Conservation (phyloP, 2,113 vertebrate species). For the Ptychochromis oligacanthus region DNA sequence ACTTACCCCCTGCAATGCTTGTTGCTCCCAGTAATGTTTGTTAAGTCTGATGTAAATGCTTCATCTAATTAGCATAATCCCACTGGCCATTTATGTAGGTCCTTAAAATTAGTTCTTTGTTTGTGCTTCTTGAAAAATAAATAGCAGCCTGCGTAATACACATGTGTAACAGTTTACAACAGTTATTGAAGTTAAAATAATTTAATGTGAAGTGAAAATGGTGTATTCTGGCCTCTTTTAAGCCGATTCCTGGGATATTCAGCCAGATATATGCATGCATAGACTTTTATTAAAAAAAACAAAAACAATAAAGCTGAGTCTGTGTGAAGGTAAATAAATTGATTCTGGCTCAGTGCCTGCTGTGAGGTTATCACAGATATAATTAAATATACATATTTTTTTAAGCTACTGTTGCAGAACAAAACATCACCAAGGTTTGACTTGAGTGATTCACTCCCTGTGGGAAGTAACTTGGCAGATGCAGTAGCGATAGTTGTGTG, state of each 20-base stretch:
- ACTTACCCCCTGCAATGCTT: neutral
- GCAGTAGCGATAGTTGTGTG: neutral
- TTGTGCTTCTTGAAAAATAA: neutral
- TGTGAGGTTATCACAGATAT: slow-evolving; percentile 36
- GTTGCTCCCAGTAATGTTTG: slow-evolving; percentile 19
- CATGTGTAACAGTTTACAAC: neutral
- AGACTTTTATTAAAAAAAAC: neutral
- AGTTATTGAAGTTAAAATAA: neutral
- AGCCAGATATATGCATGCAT: neutral
- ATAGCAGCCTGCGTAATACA: neutral
- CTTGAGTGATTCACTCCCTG: slow-evolving; percentile 29
- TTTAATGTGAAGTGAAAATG: neutral
- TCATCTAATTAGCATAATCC: slow-evolving; percentile 32
- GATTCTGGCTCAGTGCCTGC: slow-evolving; percentile 13
- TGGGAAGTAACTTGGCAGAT: slow-evolving; percentile 26
- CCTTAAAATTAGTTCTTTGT: neutral
- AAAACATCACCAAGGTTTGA: slow-evolving; percentile 40
- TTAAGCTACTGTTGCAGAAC: slow-evolving; percentile 50
- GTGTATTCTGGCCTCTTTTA: neutral
- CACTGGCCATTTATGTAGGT: neutral
- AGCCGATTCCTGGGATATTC: slow-evolving; percentile 1
- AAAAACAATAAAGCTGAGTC: slow-evolving; percentile 35
- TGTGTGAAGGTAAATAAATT: slow-evolving; percentile 33
- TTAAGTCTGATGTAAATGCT: slow-evolving; percentile 28
- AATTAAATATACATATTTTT: slow-evolving; percentile 62